Evolutionary conservation across 2,888 invertebrate species (phyloP).

Genomic region (Mythimna impura): DNA sequence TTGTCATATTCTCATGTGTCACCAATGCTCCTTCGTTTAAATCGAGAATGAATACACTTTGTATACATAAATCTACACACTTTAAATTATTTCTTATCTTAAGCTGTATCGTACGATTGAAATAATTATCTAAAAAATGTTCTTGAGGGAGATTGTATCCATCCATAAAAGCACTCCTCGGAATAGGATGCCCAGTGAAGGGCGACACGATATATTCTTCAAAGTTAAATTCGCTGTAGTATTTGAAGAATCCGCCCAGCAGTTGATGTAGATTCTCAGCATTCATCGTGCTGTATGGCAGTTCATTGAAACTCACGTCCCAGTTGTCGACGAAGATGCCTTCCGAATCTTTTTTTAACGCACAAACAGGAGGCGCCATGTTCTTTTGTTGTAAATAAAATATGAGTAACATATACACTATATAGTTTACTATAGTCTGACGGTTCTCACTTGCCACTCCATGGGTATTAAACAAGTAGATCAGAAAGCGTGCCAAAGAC

Average conservation of each 20-base stretch:
- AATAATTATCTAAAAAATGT: background rate
- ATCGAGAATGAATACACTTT: background rate
- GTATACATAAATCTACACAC: slow-evolving; percentile 1
- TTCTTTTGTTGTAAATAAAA: slow-evolving; percentile 45
- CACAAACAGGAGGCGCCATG: background rate
- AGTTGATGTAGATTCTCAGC: slow-evolving; percentile 39
- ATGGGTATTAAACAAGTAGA: background rate
- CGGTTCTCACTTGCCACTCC: background rate
- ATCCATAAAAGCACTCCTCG: slow-evolving; percentile 1
- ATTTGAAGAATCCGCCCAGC: slow-evolving; percentile 43
- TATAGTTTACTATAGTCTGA: background rate
- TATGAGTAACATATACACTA: background rate
- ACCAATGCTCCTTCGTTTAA: background rate
- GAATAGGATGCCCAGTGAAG: slow-evolving; percentile 29
- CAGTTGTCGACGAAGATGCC: background rate
- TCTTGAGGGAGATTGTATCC: slow-evolving; percentile 29
- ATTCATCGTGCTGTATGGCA: slow-evolving; percentile 6
- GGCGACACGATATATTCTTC: slow-evolving; percentile 55
- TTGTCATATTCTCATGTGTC: background rate
- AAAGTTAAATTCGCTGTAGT: background rate
- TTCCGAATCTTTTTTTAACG: background rate
- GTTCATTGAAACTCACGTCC: slow-evolving; percentile 17
- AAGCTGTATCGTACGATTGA: slow-evolving; percentile 2
- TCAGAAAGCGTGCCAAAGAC: background rate
- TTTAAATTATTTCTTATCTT: background rate